A percentile compares a stretch with the other conserved stretches of the same genome.
Conservation (phyloP, 2,113 vertebrate genomes). For the Puma concolor region DNA sequence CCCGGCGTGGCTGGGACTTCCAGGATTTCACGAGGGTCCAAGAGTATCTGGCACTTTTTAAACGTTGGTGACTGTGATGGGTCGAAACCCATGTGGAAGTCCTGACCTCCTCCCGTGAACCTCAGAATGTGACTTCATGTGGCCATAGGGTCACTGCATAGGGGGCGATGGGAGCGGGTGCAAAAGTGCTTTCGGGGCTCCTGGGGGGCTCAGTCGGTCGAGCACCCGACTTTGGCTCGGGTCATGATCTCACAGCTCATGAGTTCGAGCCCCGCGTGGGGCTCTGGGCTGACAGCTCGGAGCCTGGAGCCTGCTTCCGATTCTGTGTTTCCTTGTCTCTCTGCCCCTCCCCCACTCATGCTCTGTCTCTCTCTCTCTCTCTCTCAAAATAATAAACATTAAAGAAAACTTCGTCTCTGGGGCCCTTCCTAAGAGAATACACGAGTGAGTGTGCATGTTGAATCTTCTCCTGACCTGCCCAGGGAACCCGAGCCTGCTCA, state of each 20-base stretch:
- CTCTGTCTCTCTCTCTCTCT: too few species aligned
- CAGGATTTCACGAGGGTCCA: too few species aligned
- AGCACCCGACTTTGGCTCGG: too few species aligned
- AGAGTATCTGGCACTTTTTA: fast-evolving
- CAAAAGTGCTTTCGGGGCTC: background rate
- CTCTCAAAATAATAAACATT: too few species aligned
- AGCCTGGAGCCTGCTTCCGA: too few species aligned
- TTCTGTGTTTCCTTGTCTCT: too few species aligned
- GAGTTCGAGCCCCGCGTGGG: too few species aligned
- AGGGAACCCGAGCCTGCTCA: background rate
- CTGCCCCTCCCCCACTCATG: too few species aligned
- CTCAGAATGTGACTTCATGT: background rate
- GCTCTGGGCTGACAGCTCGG: too few species aligned
- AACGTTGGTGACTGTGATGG: background rate
- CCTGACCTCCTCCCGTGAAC: fast-evolving
- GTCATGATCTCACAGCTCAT: too few species aligned
- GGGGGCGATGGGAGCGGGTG: background rate
- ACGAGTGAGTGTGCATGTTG: fast-evolving
- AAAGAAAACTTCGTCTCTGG: background rate
- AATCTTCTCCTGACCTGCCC: fast-evolving
- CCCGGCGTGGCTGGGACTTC: fast-evolving
- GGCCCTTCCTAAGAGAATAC: background rate
- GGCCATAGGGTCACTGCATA: background rate
- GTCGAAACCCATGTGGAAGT: too few species aligned
- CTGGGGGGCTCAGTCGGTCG: too few species aligned